phyloP scores from a whole-genome alignment of 1,140 invertebrate genomes.

The Eupristina koningsbergeri region DNA sequence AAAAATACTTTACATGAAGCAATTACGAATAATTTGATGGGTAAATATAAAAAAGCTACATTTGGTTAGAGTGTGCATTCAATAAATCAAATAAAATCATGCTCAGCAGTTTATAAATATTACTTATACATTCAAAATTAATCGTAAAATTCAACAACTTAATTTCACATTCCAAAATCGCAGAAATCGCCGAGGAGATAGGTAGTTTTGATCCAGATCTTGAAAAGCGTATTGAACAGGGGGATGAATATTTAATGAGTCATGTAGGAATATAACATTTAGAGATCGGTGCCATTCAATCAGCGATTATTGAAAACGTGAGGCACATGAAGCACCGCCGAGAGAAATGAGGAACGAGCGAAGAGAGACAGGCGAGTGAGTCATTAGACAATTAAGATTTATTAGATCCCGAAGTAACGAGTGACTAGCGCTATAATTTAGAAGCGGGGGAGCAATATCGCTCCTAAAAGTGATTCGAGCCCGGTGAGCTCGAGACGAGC shows the following conservation, averaged over 20 bases:
- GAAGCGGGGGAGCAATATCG: not conserved
- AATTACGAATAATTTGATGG: no score
- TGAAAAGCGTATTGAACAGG: not conserved
- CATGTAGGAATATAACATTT: not conserved
- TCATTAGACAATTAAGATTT: conserved; percentile 34
- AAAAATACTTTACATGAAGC: no score
- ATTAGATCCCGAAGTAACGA: conserved; percentile 20
- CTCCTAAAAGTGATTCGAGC: conserved; percentile 27
- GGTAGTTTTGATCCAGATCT: not conserved
- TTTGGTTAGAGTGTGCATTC: not conserved
- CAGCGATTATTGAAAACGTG: conserved; percentile 19
- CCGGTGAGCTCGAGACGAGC: not conserved
- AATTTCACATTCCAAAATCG: not conserved
- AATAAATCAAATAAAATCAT: not conserved
- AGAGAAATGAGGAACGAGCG: not conserved
- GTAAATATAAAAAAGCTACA: no score
- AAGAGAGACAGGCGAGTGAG: not conserved
- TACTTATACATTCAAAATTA: not conserved
- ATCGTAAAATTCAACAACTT: not conserved
- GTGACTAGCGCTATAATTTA: conserved; percentile 34
- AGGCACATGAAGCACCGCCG: not conserved
- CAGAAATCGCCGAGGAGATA: not conserved
- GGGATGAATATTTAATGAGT: conserved; percentile 23
- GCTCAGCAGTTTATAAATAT: not conserved
- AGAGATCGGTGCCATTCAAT: conserved; percentile 20